Conservation (phyloP, 2,888 invertebrate genomes). For the Gryllus longicercus region DNA sequence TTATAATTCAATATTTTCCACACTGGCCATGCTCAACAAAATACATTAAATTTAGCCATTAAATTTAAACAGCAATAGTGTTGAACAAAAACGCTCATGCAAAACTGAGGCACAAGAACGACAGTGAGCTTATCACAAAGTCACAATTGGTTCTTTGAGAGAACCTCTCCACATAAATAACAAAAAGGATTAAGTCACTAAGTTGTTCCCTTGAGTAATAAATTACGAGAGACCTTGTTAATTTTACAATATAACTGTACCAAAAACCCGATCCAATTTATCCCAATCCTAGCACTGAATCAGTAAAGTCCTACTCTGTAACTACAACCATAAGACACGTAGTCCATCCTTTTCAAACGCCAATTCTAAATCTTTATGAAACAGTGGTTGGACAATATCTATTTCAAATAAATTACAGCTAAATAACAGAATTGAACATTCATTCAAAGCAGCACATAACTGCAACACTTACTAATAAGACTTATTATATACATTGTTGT, state of each 20-base stretch:
- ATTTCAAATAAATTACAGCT: neutral
- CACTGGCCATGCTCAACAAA: conserved; percentile 1
- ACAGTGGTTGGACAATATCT: neutral
- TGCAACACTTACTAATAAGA: neutral
- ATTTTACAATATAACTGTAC: too few relatives aligned
- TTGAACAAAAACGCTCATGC: neutral
- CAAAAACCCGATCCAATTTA: too few relatives aligned
- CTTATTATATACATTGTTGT: neutral
- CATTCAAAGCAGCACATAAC: neutral
- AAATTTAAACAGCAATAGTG: neutral
- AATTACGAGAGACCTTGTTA: too few relatives aligned
- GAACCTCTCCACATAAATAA: too few relatives aligned
- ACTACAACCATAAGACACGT: too few relatives aligned
- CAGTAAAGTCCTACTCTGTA: too few relatives aligned
- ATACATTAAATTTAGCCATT: neutral
- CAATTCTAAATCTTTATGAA: neutral
- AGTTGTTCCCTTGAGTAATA: too few relatives aligned
- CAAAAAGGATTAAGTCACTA: too few relatives aligned
- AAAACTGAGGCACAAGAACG: neutral
- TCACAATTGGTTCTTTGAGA: too few relatives aligned
- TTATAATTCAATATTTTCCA: neutral
- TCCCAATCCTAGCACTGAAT: too few relatives aligned
- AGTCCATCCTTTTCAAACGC: too few relatives aligned
- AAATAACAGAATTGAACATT: neutral
- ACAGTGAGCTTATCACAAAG: neutral